phyloP scores from a whole-genome alignment of 2,797 vertebrate genomes.

The Pempheris klunzingeri region DNA sequence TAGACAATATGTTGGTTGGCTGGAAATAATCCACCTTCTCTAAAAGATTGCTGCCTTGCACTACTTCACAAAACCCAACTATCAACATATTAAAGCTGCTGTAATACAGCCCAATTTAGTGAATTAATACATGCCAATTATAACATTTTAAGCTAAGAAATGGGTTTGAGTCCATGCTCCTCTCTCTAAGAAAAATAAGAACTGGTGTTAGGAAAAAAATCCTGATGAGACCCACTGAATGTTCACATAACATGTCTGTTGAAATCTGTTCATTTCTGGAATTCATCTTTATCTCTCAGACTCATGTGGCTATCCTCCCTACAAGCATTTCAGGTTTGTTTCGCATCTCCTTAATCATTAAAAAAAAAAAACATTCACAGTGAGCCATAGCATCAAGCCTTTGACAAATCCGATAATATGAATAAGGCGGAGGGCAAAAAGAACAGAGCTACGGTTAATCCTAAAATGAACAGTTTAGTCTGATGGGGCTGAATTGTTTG shows the following conservation, averaged over 20 bases:
- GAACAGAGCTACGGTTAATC: constrained; percentile 9
- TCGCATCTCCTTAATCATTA: not conserved
- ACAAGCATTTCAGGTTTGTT: not conserved
- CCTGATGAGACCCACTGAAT: not conserved
- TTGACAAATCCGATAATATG: constrained; percentile 29
- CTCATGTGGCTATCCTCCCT: not conserved
- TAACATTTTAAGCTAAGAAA: not conserved
- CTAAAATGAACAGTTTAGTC: constrained; percentile 13
- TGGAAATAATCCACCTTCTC: constrained; percentile 7
- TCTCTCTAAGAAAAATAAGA: constrained; percentile 1
- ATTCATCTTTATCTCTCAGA: constrained; percentile 3
- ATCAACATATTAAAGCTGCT: not conserved
- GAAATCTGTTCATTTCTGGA: not conserved
- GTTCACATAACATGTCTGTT: not conserved
- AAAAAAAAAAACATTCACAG: not conserved
- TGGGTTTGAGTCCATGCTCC: not conserved
- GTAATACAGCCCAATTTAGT: not conserved
- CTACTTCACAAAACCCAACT: not conserved
- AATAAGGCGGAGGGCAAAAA: constrained; percentile 47
- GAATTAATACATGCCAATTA: not conserved
- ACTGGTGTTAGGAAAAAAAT: constrained; percentile 1
- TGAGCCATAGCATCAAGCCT: not conserved
- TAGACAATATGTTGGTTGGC: constrained; percentile 36
- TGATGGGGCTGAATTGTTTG: constrained; percentile 28
- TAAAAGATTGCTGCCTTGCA: constrained; percentile 12